Base-by-base conservation (phyloP, 2,113 vertebrate genomes). In the Caranx melampygus region DNA sequence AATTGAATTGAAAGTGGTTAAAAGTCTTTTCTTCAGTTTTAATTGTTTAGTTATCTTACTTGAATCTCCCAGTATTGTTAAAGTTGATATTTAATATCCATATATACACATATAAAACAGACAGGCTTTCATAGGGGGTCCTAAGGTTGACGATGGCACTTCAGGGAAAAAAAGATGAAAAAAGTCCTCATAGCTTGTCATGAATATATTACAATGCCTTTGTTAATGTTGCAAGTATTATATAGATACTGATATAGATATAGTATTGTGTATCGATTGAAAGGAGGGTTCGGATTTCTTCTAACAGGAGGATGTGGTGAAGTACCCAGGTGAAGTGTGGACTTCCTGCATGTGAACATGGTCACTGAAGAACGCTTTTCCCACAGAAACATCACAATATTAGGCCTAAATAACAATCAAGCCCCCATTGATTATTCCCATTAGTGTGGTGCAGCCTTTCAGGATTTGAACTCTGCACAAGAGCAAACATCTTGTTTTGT, bases 401-500 rank as follows among this genome's bases (percentile, higher is more conserved):
- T 47, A 69, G 33, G 51, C 42, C 65, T 40, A 55, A 65, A 72
- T 67, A 71, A 69, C 33, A 61, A 35, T n/a, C 18, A 4, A 61
- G 75, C 75, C 54, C 13, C 57, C 20, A 26, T 3, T 5, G n/a
- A 65, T 44, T n/a, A 33, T 70, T 78, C 73, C 79, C 52, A 75
- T 79, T 73, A 20, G 52, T 64, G 14, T 3, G n/a, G 58, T 20
- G 0, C 62, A 70, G 31, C 44, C 61, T 70, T 78, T 78, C 54
- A 82, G 72, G 62, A 26, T 80, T 75, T 72, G 47, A 89, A 78
- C 79, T 88, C 54, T 65, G 63, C 78, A 71, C 31, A 67, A 40
- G 68, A 70, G 62, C 80, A 86, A 84, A 85, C 82, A 75, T 85
- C 66, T 85, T 88, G 86, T 88, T 92, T 86, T 82, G 76, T 83